Evolutionary conservation across 2,888 invertebrate genomes (phyloP).

Genomic region (Parnassius apollo): DNA sequence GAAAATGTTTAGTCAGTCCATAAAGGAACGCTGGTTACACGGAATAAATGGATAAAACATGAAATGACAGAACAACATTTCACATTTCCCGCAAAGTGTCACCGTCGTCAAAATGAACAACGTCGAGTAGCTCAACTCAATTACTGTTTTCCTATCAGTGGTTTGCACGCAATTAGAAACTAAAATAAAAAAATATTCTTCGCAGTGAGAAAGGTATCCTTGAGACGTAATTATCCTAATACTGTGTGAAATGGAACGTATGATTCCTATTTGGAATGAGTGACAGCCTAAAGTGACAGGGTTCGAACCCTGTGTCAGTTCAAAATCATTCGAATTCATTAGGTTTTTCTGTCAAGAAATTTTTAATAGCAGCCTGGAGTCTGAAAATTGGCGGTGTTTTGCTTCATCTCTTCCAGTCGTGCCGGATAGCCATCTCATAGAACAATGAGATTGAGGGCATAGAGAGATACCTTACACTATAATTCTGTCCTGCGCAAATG

Average conservation of each 20-base stretch:
- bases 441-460: too few species aligned
- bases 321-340: too few species aligned
- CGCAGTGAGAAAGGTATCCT: constrained; percentile 11
- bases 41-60: neutral
- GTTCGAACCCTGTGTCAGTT: too few species aligned
- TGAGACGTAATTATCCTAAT: constrained; percentile 6
- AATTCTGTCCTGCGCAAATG: too few species aligned
- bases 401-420: too few species aligned
- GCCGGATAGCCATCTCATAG: too few species aligned
- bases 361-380: too few species aligned
- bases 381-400: too few species aligned
- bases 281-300: neutral
- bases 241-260: neutral
- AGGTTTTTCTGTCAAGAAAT: too few species aligned
- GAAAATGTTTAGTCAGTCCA: neutral
- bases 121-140: constrained; percentile 7
- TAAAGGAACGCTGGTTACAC: neutral
- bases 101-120: neutral
- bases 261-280: neutral
- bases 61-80: neutral
- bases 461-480: too few species aligned
- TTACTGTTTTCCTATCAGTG: neutral
- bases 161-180: constrained; percentile 8
- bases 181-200: constrained; percentile 15
- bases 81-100: neutral